phyloP scores from a whole-genome alignment of 2,888 invertebrate genomes.

The Gibbula magus region DNA sequence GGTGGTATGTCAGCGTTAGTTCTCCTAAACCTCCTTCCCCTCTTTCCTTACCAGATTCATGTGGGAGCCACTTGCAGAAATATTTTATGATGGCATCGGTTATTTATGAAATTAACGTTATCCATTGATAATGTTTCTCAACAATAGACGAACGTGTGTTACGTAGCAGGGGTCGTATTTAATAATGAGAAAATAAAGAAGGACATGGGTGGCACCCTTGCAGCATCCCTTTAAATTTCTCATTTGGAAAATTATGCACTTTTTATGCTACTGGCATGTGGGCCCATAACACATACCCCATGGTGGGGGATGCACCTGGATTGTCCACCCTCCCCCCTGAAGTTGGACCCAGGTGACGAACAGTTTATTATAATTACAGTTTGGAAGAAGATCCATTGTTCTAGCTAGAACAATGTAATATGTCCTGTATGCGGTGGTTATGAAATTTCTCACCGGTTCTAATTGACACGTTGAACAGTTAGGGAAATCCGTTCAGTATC shows the following conservation, averaged over 20 bases:
- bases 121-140: slow-evolving; percentile 15
- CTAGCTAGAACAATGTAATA: no score
- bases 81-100: not conserved
- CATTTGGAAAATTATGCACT: slow-evolving; percentile 10
- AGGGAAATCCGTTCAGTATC: no score
- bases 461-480: no score
- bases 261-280: slow-evolving; percentile 2
- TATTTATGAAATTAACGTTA: slow-evolving; percentile 14
- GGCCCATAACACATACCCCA: slow-evolving; percentile 8
- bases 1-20: no score
- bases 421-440: no score
- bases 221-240: not conserved
- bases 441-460: no score
- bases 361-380: not conserved
- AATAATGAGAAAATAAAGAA: slow-evolving; percentile 4
- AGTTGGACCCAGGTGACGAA: not conserved
- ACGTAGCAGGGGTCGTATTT: not conserved
- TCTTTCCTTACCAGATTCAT: no score
- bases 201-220: not conserved
- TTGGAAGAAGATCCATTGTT: not conserved
- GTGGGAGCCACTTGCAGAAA: not conserved
- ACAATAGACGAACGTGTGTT: slow-evolving; percentile 10
- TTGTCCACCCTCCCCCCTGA: not conserved
- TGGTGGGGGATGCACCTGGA: slow-evolving; percentile 8
- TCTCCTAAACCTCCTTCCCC: no score